These are phyloP conservation scores for Drosophila multiciliata DNA, from an alignment of 2,888 invertebrate genomes.

Conservation along the genomic window DNA sequence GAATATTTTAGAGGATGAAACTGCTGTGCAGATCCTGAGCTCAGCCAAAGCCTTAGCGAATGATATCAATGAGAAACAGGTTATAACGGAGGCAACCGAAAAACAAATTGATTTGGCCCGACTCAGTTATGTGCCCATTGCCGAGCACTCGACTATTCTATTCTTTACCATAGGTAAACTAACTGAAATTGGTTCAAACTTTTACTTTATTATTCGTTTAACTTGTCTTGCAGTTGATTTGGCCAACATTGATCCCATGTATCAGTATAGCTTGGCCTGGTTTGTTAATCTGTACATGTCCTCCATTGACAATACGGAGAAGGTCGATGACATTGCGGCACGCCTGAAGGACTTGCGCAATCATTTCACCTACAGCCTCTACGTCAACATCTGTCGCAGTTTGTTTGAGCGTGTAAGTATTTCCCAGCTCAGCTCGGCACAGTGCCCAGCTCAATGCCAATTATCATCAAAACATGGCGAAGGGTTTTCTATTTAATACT, in stretches of 20 bases:
- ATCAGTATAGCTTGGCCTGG: conserved; percentile 97
- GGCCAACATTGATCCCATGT: conserved; percentile 98
- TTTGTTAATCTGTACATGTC: conserved; percentile 95
- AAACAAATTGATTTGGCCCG: conserved; percentile 94
- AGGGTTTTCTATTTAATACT: neutral
- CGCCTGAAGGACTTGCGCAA: conserved; percentile 90
- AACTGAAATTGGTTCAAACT: neutral
- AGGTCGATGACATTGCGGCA: conserved; percentile 91
- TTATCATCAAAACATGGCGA: conserved; percentile 41
- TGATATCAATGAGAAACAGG: conserved; percentile 96
- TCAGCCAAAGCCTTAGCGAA: conserved; percentile 95
- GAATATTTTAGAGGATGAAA: conserved; percentile 95
- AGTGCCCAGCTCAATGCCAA: conserved; percentile 30
- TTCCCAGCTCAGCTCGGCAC: neutral
- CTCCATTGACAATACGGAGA: conserved; percentile 94
- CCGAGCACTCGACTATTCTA: conserved; percentile 94
- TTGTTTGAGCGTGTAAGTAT: conserved; percentile 93
- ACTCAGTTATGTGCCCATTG: conserved; percentile 94
- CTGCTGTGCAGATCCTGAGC: conserved; percentile 94
- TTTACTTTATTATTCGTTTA: neutral
- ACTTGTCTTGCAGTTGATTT: conserved; percentile 88
- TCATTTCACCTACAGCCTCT: conserved; percentile 95
- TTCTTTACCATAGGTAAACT: conserved; percentile 94
- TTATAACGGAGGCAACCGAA: conserved; percentile 95
- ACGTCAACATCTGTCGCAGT: conserved; percentile 96